phyloP scores from a whole-genome alignment of 1,140 invertebrate species.

The Heliconius himera region DNA sequence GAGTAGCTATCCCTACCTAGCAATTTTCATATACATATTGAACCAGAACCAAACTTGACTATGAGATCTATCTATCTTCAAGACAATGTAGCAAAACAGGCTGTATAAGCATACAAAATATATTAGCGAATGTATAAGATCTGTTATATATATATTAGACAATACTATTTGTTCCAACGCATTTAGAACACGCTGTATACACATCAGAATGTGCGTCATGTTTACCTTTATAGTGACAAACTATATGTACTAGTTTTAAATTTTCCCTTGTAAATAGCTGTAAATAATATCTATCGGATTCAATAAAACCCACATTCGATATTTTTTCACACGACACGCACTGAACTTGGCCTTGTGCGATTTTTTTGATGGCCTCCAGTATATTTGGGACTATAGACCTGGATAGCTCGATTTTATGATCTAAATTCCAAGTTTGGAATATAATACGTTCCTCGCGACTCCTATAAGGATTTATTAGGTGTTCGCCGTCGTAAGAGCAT shows the following conservation, averaged over 20 bases:
- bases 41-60: not conserved
- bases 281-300: conserved; percentile 80
- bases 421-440: conserved; percentile 95
- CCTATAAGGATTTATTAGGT: conserved; percentile 92
- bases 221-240: conserved; percentile 92
- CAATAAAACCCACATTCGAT: conserved; percentile 66
- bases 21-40: not conserved
- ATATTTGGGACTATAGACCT: conserved; percentile 84
- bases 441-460: conserved; percentile 90
- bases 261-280: conserved; percentile 92
- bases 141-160: not conserved
- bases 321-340: conserved; percentile 59
- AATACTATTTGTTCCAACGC: conserved; percentile 42
- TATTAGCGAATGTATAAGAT: not conserved
- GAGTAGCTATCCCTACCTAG: too few species aligned
- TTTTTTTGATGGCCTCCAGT: conserved; percentile 75
- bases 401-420: conserved; percentile 88
- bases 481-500: conserved; percentile 84
- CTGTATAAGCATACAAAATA: conserved; percentile 12
- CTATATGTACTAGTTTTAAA: conserved; percentile 92
- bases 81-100: conserved; percentile 8
- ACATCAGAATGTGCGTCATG: conserved; percentile 83
- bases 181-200: conserved; percentile 79
- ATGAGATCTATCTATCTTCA: not conserved
- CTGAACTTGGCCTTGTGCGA: conserved; percentile 62